Conservation (phyloP, 2,113 vertebrate genomes). For the Ophiodon elongatus region DNA sequence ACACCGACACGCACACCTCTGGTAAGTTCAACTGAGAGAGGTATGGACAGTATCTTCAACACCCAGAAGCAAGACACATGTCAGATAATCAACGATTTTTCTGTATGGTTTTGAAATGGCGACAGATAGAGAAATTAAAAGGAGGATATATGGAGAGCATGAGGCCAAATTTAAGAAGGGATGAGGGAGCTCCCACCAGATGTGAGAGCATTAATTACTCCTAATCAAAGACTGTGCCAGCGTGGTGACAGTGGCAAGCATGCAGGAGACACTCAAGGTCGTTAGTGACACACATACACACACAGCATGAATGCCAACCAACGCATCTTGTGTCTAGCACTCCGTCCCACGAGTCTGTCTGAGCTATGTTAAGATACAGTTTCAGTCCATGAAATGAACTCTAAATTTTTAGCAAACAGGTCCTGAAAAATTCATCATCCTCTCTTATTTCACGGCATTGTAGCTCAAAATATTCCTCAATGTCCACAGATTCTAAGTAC, state of each 20-base stretch:
- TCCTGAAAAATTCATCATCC: constrained; percentile 46
- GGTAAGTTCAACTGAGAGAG: constrained; percentile 36
- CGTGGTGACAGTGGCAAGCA: constrained; percentile 65
- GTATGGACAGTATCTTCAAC: constrained; percentile 41
- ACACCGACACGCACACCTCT: constrained; percentile 49
- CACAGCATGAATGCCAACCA: constrained; percentile 42
- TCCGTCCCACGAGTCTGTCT: constrained; percentile 27
- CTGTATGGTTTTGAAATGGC: constrained; percentile 44
- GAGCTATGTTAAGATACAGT: constrained; percentile 49
- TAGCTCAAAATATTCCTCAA: constrained; percentile 30
- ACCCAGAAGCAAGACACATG: constrained; percentile 15
- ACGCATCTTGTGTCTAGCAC: constrained; percentile 30
- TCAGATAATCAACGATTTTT: constrained; percentile 43
- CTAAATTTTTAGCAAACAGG: constrained; percentile 51
- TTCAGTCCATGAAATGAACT: constrained; percentile 73
- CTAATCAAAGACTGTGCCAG: constrained; percentile 77
- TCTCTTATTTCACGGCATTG: constrained; percentile 13
- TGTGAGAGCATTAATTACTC: constrained; percentile 82
- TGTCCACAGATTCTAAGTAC: constrained; percentile 13
- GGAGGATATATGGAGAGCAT: constrained; percentile 3
- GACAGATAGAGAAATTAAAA: constrained; percentile 43
- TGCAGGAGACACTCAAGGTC: constrained; percentile 77
- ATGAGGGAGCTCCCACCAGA: constrained; percentile 69
- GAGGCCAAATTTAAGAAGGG: constrained; percentile 58
- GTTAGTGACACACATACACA: constrained; percentile 52